A percentile compares a stretch with the other conserved stretches of the same genome.
phyloP scores from a whole-genome alignment of 2,888 invertebrate genomes.

The Cremastinae sp. region DNA sequence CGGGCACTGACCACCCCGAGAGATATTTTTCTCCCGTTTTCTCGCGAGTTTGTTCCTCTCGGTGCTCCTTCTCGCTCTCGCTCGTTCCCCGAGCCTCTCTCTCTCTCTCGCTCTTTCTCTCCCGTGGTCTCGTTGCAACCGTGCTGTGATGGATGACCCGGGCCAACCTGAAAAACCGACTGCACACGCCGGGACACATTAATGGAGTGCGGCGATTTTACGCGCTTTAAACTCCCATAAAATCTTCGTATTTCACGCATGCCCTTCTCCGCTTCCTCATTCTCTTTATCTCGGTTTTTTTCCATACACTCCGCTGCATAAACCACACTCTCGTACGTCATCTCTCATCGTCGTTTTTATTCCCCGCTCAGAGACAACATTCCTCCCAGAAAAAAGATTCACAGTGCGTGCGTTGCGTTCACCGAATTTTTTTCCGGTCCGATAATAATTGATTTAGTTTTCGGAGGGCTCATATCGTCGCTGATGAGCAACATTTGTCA shows the following conservation, averaged over 20 bases:
- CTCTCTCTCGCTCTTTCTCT: conserved; percentile 50
- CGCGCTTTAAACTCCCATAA: conserved; percentile 76
- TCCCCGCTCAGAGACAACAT: not conserved
- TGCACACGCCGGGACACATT: conserved; percentile 69
- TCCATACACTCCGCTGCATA: conserved; percentile 1
- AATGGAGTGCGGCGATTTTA: conserved; percentile 77
- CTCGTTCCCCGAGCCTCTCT: conserved; percentile 31
- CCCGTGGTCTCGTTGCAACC: conserved; percentile 45
- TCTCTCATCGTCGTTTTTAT: conserved; percentile 19
- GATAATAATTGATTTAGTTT: conserved; percentile 1
- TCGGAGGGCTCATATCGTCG: not conserved
- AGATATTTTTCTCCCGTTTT: conserved; percentile 25
- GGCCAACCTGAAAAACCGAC: conserved; percentile 61
- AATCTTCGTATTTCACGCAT: conserved; percentile 69
- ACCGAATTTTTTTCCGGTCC: not conserved
- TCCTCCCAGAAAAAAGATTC: not conserved
- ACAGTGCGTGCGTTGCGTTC: not conserved
- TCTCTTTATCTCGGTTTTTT: conserved; percentile 8
- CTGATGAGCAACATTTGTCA: not conserved
- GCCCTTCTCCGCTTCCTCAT: conserved; percentile 29
- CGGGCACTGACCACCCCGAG: conserved; percentile 75
- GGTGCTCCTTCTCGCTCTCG: conserved; percentile 44
- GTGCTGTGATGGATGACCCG: conserved; percentile 76
- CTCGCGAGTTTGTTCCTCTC: conserved; percentile 21
- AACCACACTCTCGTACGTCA: conserved; percentile 53